A percentile compares a stretch with the other conserved stretches of the same genome.
These are phyloP conservation scores for Adoxophyes honmai DNA, from an alignment of 1,140 invertebrate genomes.

Conservation along the genomic window DNA sequence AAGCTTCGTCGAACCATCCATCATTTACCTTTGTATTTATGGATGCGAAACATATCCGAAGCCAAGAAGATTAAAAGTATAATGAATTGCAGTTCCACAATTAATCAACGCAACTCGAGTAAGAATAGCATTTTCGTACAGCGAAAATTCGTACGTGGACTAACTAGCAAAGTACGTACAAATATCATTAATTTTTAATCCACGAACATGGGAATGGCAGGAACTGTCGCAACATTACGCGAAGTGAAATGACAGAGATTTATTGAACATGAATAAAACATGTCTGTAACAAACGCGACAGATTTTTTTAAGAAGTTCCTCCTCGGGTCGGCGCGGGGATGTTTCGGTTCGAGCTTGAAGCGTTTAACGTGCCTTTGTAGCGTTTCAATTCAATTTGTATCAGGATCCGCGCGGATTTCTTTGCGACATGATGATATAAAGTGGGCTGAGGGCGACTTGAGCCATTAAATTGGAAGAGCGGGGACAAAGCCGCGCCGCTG, in stretches of 20 bases:
- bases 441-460: conserved; percentile 26
- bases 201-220: conserved; percentile 13
- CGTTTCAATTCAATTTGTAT: conserved; percentile 42
- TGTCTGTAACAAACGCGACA: conserved; percentile 12
- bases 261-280: conserved; percentile 15
- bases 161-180: conserved; percentile 1
- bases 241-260: conserved; percentile 14
- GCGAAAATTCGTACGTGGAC: background rate
- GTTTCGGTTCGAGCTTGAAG: background rate
- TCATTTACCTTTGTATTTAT: no score
- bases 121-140: no score
- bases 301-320: conserved; percentile 5
- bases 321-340: background rate
- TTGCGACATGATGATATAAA: conserved; percentile 34
- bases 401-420: conserved; percentile 21
- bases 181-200: conserved; percentile 13
- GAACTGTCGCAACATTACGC: conserved; percentile 12
- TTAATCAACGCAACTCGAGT: no score
- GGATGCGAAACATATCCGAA: no score
- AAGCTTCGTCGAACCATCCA: no score
- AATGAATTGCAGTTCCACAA: no score
- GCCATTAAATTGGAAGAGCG: conserved; percentile 37
- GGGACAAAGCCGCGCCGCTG: conserved; percentile 19
- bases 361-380: conserved; percentile 8
- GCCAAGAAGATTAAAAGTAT: no score